Conservation (phyloP, 2,113 vertebrate genomes). For the Oncorhynchus masou region DNA sequence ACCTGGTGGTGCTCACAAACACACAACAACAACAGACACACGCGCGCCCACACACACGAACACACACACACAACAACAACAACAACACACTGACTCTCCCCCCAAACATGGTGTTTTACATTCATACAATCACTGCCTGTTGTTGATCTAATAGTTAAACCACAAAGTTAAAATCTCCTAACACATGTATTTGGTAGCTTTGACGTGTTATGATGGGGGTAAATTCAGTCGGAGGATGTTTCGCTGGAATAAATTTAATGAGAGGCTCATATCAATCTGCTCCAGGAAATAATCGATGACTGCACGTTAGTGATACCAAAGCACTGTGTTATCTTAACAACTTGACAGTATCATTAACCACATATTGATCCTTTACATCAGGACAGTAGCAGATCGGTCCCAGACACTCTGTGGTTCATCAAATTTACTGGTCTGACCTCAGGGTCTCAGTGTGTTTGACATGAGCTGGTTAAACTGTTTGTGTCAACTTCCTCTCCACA, state of each 20-base stretch:
- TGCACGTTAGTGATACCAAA: neutral
- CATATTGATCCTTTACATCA: too few relatives aligned
- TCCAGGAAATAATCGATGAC: neutral
- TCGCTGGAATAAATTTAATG: too few relatives aligned
- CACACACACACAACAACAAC: too few relatives aligned
- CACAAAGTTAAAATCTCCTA: neutral
- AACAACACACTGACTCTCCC: neutral
- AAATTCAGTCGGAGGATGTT: too few relatives aligned
- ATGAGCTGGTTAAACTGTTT: neutral
- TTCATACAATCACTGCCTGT: constrained; percentile 6
- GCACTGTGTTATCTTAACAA: neutral
- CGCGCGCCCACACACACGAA: too few relatives aligned
- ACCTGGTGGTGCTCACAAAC: constrained; percentile 7
- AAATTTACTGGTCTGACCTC: too few relatives aligned
- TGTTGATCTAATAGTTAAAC: constrained; percentile 19
- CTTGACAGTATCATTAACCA: neutral
- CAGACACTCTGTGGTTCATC: too few relatives aligned
- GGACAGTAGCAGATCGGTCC: too few relatives aligned
- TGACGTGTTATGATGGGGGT: too few relatives aligned
- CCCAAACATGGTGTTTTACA: constrained; percentile 15
- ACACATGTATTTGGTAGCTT: neutral
- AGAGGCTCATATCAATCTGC: too few relatives aligned
- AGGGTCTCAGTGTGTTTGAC: neutral
- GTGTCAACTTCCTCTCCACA: neutral
- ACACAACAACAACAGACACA: neutral